Evolutionary conservation across 1,140 invertebrate species (phyloP).

Genomic region (Anoplolepis gracilipes): DNA sequence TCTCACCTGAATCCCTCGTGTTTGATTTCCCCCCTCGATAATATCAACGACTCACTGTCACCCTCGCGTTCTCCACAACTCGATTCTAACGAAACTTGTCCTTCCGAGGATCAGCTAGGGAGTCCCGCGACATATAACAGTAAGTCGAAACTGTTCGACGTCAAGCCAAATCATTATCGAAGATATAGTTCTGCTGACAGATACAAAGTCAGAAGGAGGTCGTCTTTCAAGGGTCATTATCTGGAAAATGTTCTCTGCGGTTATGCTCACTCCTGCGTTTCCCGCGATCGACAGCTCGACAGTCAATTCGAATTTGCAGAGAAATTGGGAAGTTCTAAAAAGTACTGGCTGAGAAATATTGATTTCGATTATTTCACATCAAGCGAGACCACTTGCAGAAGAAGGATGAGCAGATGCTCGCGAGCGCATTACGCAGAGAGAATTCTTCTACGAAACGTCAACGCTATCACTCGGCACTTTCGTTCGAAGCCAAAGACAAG

Average conservation of each 20-base stretch:
- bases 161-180: constrained; percentile 37
- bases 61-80: neutral
- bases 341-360: constrained; percentile 9
- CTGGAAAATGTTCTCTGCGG: neutral
- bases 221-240: constrained; percentile 6
- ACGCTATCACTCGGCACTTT: constrained; percentile 24
- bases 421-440: constrained; percentile 61
- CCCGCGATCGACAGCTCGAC: constrained; percentile 17
- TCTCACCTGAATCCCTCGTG: constrained; percentile 12
- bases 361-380: neutral
- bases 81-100: neutral
- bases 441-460: constrained; percentile 28
- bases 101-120: neutral
- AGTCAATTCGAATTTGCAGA: neutral
- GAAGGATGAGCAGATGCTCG: constrained; percentile 19
- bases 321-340: constrained; percentile 48
- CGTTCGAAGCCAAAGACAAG: neutral
- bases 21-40: constrained; percentile 13
- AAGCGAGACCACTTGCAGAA: neutral
- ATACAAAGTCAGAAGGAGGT: constrained; percentile 26
- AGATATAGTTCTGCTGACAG: constrained; percentile 12
- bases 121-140: constrained; percentile 1
- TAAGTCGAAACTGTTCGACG: constrained; percentile 16
- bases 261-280: neutral
- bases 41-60: neutral